phyloP scores from a whole-genome alignment of 1,140 invertebrate species.

The Eubasilissa regina region DNA sequence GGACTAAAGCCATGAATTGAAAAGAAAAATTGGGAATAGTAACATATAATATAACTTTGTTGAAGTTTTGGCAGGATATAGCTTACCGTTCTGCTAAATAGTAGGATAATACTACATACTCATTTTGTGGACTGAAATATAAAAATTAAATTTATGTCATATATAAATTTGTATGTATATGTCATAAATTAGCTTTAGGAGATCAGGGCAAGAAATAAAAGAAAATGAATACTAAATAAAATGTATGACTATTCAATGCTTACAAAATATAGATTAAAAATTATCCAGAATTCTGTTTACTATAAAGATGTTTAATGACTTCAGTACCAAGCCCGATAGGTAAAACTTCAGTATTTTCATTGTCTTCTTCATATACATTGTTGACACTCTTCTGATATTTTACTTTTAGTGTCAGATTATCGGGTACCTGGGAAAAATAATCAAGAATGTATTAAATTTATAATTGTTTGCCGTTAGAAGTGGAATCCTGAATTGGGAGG shows the following conservation, averaged over 20 bases:
- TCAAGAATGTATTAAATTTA: neutral
- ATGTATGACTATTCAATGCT: neutral
- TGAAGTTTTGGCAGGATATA: no score
- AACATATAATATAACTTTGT: no score
- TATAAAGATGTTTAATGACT: constrained; percentile 3
- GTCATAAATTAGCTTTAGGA: no score
- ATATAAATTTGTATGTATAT: no score
- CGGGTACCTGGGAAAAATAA: constrained; percentile 24
- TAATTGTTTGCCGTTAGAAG: no score
- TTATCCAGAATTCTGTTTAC: constrained; percentile 5
- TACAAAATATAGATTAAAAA: neutral
- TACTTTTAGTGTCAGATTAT: neutral
- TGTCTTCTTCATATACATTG: neutral
- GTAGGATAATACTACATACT: no score
- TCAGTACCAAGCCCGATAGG: constrained; percentile 23
- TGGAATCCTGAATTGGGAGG: no score
- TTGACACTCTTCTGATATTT: neutral
- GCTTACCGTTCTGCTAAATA: no score
- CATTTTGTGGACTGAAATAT: no score
- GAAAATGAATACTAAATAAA: neutral
- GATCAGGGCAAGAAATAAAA: neutral
- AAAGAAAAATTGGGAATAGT: no score
- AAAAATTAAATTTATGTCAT: no score
- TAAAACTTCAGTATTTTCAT: constrained; percentile 6
- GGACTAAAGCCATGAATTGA: no score